phyloP scores from a whole-genome alignment of 1,140 invertebrate species.

The Galendromus occidentalis region DNA sequence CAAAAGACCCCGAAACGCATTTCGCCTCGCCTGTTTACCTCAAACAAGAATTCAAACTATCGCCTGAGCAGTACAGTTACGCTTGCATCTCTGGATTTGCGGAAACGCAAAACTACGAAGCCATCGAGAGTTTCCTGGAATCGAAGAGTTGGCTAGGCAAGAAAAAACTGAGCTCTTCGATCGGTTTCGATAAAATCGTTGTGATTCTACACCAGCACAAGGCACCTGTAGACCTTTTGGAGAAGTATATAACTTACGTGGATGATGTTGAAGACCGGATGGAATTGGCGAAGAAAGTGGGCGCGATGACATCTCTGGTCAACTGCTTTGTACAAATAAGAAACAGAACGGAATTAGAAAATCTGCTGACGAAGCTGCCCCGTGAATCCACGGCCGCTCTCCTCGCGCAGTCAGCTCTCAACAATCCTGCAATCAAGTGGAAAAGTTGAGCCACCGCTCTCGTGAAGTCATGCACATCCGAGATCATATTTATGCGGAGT shows the following conservation, averaged over 20 bases:
- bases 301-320: not conserved
- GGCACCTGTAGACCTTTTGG: not conserved
- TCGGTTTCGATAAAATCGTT: constrained; percentile 7
- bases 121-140: not conserved
- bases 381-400: not conserved
- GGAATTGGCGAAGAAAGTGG: not conserved
- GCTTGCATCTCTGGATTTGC: not conserved
- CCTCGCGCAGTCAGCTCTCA: not conserved
- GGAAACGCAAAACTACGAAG: not conserved
- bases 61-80: not conserved
- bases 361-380: not conserved
- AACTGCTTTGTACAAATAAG: not conserved
- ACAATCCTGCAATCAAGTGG: not conserved
- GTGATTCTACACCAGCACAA: not conserved
- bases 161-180: not conserved
- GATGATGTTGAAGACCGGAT: not conserved
- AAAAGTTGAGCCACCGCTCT: not conserved
- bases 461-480: too few species aligned
- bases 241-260: not conserved
- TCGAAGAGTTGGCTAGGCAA: not conserved
- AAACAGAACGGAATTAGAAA: not conserved
- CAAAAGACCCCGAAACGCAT: not conserved
- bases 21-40: not conserved
- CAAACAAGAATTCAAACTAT: constrained; percentile 4
- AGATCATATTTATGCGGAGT: too few species aligned